A percentile compares a stretch with the other conserved stretches of the same genome.
These are phyloP conservation scores for Plecotus auritus DNA, from an alignment of 2,113 vertebrate species.

Conservation along the genomic window DNA sequence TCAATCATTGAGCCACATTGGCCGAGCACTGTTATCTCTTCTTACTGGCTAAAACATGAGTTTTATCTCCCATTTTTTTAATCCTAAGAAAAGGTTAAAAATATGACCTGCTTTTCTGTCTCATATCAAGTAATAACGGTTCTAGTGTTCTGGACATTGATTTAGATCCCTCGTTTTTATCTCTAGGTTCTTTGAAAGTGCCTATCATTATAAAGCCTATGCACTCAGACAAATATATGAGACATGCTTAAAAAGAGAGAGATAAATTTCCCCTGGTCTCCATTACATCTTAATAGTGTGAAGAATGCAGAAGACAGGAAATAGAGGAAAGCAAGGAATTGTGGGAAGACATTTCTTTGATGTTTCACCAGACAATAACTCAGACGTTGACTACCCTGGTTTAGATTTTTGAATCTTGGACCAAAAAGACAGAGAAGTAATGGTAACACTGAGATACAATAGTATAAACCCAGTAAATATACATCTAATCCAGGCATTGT, in stretches of 20 bases:
- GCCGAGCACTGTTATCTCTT: neutral
- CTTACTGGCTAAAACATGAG: neutral
- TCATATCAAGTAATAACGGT: conserved; percentile 28
- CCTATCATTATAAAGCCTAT: neutral
- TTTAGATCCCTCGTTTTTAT: neutral
- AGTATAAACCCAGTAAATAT: neutral
- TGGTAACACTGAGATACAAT: neutral
- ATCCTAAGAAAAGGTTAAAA: conserved; percentile 37
- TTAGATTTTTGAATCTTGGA: neutral
- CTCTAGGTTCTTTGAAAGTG: conserved; percentile 18
- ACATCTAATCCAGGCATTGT: neutral
- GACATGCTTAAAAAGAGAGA: conserved; percentile 20
- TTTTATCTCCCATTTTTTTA: neutral
- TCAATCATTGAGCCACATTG: too few species aligned
- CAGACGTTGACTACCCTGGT: neutral
- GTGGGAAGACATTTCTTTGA: neutral
- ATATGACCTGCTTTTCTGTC: neutral
- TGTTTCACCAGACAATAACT: neutral
- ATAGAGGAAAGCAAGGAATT: neutral
- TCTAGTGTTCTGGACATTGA: neutral
- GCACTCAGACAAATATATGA: conserved; percentile 33
- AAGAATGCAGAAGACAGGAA: conserved; percentile 7
- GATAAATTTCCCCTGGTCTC: neutral
- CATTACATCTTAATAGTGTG: conserved; percentile 22
- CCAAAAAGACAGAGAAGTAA: neutral